These are phyloP conservation scores for Heterocephalus glaber DNA, from an alignment of 2,113 vertebrate genomes.

Conservation along the genomic window DNA sequence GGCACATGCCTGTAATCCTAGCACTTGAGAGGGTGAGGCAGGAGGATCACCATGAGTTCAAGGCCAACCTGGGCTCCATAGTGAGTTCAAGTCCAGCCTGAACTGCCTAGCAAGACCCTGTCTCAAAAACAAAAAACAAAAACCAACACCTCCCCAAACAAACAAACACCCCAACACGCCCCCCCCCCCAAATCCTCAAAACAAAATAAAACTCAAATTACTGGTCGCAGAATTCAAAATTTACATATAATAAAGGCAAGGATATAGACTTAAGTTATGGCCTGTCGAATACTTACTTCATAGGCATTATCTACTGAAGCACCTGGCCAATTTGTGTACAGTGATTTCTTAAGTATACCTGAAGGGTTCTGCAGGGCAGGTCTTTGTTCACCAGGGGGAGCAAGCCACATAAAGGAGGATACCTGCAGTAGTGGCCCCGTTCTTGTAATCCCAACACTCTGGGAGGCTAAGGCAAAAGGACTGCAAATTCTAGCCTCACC, in stretches of 20 bases:
- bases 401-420: constrained; percentile 91
- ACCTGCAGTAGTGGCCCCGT: constrained; percentile 89
- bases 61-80: too few species aligned
- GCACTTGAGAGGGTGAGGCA: too few species aligned
- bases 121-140: too few species aligned
- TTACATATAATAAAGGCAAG: constrained; percentile 91
- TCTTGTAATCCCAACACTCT: background rate
- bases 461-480: background rate
- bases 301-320: constrained; percentile 93
- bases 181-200: too few species aligned
- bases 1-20: background rate
- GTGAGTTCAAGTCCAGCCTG: too few species aligned
- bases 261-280: constrained; percentile 77
- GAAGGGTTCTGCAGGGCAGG: constrained; percentile 84
- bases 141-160: too few species aligned
- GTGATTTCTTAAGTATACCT: constrained; percentile 88
- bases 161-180: too few species aligned
- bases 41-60: too few species aligned
- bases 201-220: constrained; percentile 83
- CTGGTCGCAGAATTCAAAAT: constrained; percentile 85
- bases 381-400: constrained; percentile 86
- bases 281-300: constrained; percentile 92
- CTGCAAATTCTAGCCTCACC: background rate
- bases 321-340: constrained; percentile 92
- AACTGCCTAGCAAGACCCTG: too few species aligned